Evolutionary conservation across 2,113 vertebrate genomes (phyloP).

Genomic region (Crotophaga sulcirostris): DNA sequence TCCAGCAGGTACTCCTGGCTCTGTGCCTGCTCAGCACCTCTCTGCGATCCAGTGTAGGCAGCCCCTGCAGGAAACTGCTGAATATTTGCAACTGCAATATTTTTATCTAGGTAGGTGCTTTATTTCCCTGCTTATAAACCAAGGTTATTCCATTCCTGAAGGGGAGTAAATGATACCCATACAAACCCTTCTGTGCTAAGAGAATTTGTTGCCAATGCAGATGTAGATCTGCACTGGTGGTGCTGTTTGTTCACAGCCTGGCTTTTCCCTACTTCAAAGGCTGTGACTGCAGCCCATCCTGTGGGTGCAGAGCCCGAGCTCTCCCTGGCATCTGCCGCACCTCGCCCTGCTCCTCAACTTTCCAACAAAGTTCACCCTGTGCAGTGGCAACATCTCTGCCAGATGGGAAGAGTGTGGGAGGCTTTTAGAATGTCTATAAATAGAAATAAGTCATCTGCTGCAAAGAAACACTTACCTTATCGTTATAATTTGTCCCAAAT

Average conservation of each 20-base stretch:
- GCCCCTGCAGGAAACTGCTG: background rate
- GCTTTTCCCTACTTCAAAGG: background rate
- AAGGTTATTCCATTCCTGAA: background rate
- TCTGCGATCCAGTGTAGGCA: accelerated
- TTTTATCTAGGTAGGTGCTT: background rate
- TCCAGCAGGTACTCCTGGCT: background rate
- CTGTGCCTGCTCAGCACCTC: background rate
- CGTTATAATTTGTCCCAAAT: constrained; percentile 87
- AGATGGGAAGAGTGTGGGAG: accelerated
- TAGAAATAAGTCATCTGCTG: background rate
- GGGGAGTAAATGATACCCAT: background rate
- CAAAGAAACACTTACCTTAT: constrained; percentile 77
- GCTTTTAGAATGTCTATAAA: accelerated
- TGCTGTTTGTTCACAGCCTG: background rate
- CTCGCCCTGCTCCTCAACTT: background rate
- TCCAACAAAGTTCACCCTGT: background rate
- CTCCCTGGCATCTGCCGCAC: background rate
- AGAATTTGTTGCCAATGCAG: accelerated
- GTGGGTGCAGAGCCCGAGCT: background rate
- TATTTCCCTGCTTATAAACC: background rate
- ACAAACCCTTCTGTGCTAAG: background rate
- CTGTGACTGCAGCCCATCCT: background rate
- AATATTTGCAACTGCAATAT: background rate
- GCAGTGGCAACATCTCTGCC: background rate
- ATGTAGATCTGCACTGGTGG: background rate